phyloP scores from a whole-genome alignment of 2,113 vertebrate species.

The Rattus rattus region DNA sequence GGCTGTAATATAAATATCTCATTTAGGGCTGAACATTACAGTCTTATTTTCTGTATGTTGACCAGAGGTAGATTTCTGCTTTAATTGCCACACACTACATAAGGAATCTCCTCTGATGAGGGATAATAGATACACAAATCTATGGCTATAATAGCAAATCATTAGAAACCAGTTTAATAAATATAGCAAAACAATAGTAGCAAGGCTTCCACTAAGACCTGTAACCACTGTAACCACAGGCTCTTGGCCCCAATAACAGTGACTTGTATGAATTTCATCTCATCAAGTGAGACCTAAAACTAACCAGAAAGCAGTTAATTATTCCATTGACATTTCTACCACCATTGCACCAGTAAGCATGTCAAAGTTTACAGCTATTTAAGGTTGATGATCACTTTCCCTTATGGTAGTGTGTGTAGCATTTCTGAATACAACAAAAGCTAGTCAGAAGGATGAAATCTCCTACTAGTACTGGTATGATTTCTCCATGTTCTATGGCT shows the following conservation, averaged over 20 bases:
- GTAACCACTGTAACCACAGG: neutral
- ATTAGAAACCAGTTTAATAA: neutral
- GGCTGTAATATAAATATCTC: neutral
- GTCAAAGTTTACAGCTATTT: neutral
- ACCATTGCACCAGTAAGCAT: neutral
- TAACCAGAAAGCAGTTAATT: neutral
- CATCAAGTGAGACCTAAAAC: neutral
- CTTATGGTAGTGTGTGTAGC: neutral
- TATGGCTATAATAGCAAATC: neutral
- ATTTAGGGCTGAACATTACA: neutral
- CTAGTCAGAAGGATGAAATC: neutral
- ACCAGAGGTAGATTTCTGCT: neutral
- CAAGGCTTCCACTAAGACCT: too few relatives aligned
- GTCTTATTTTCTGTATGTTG: neutral
- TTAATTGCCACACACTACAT: neutral
- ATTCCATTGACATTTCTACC: neutral
- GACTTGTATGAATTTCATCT: too few relatives aligned
- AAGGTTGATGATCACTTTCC: neutral
- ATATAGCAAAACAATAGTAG: neutral
- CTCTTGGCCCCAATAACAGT: neutral
- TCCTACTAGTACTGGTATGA: neutral
- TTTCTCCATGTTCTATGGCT: neutral
- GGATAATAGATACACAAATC: neutral
- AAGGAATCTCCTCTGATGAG: neutral
- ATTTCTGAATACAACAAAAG: neutral